phyloP scores from a whole-genome alignment of 1,140 invertebrate species.

The Orius insidiosus region DNA sequence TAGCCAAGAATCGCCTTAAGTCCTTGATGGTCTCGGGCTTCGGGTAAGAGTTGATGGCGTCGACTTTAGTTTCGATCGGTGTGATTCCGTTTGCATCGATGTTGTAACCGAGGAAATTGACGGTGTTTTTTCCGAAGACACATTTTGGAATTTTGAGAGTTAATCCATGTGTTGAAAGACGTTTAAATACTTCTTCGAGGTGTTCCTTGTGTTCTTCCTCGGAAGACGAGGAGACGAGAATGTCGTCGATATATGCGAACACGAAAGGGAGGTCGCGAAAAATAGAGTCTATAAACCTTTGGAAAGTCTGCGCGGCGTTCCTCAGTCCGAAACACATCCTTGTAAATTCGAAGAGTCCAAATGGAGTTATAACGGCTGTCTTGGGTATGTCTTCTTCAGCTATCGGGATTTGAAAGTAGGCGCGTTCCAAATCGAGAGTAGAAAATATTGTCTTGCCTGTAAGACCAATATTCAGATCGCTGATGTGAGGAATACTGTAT shows the following conservation, averaged over 20 bases:
- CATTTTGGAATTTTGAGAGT: conserved; percentile 18
- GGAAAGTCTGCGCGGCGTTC: conserved; percentile 29
- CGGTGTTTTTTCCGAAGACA: conserved; percentile 1
- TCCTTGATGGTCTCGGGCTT: conserved; percentile 5
- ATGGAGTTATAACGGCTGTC: conserved; percentile 23
- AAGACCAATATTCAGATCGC: no score
- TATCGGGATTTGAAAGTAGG: no score
- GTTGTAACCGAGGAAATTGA: conserved; percentile 22
- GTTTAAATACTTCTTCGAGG: conserved; percentile 19
- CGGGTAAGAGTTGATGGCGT: conserved; percentile 7
- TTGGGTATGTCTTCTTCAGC: no score
- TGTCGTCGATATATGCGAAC: conserved; percentile 22
- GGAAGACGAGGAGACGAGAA: conserved; percentile 17
- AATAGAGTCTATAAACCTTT: conserved; percentile 26
- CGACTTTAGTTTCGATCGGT: conserved; percentile 6
- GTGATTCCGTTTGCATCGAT: conserved; percentile 14
- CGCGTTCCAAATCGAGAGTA: no score
- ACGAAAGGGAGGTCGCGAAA: conserved; percentile 17
- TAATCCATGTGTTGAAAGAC: conserved; percentile 9
- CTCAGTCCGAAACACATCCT: conserved; percentile 28
- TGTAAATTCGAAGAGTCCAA: conserved; percentile 24
- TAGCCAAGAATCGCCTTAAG: conserved; percentile 25
- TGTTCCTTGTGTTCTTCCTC: conserved; percentile 18
- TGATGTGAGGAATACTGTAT: no score
- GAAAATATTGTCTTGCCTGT: no score